Evolutionary conservation across 1,140 invertebrate genomes (phyloP), one percentile per base, ranked within the genome.

Genomic region (Camponotus floridanus): DNA sequence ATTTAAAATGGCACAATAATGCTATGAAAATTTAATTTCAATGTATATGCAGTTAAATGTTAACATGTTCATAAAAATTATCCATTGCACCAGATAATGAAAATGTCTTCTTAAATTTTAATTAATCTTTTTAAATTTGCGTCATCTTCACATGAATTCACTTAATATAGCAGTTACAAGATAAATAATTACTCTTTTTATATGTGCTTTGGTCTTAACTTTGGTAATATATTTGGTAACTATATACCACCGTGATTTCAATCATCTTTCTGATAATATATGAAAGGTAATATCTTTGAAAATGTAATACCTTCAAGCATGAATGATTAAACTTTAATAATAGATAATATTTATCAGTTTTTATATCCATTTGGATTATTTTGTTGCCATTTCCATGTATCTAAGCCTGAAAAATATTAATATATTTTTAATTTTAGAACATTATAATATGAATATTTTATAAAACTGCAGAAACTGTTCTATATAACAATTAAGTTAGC

Each of bases 351-450:
- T 61, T 61, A 86, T 36, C 51, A 88, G 21, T 31, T 18, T 88
- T 92, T 94, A 68, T 96, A 98, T 7, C 98, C 98, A 87, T 97
- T 96, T 9, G 98, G 98, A 95, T 99, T 98, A 70, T 95, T 96
- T 81, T 97, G 96, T 94, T 99, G 98, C 98, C 98, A 99, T 65
- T 96, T 96, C 98, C 98, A 99, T 5, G 98, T 97, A 93, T 99
- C 98, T 88, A 94, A 94, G 95, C 97, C 97, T 97, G 91, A 45
- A 51, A 13, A 51, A 92, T 85, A 79, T 87, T 21, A 57, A 39
- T 15, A 62, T 13, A 55, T 51, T 71, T 36, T 11, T 73, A 31
- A 67, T 39, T 55, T 71, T 81, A 61, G 13, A 67, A 67, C 13
- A n/a, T 81, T 11, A 9, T 79, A 70, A 39, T 78, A 39, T 8